These are phyloP conservation scores for Odontophorus gujanensis DNA, from an alignment of 2,113 vertebrate species.

Conservation along the genomic window DNA sequence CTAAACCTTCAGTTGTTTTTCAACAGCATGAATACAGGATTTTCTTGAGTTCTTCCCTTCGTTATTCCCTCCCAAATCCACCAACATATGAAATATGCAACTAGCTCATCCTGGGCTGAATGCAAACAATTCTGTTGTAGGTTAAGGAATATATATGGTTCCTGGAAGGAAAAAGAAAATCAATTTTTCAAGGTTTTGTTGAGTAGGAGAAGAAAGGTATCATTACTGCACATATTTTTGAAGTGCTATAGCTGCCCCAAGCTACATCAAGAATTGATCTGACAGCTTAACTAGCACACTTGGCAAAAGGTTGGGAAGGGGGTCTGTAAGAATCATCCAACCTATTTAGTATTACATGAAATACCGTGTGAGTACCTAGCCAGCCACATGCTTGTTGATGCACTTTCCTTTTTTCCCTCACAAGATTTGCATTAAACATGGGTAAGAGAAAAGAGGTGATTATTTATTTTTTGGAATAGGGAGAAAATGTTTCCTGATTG, in stretches of 20 bases:
- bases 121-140: not conserved
- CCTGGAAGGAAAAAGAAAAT: not conserved
- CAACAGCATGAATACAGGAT: not conserved
- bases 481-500: not conserved
- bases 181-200: accelerated
- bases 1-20: not conserved
- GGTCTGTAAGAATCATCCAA: not conserved
- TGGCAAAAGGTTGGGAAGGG: not conserved
- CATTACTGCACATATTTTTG: not conserved
- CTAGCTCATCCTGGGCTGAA: not conserved
- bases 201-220: not conserved
- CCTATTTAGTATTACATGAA: not conserved
- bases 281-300: not conserved
- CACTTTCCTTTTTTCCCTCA: not conserved
- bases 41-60: not conserved
- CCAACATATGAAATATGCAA: not conserved
- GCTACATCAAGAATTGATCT: not conserved
- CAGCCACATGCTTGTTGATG: not conserved
- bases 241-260: not conserved
- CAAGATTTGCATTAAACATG: not conserved
- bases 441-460: not conserved
- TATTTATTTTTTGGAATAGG: not conserved
- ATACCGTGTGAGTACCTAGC: not conserved
- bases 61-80: not conserved
- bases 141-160: not conserved